Evolutionary conservation across 1,140 invertebrate genomes (phyloP), one percentile per base, ranked within the genome.

Genomic region (Hylaeus anthracinus): DNA sequence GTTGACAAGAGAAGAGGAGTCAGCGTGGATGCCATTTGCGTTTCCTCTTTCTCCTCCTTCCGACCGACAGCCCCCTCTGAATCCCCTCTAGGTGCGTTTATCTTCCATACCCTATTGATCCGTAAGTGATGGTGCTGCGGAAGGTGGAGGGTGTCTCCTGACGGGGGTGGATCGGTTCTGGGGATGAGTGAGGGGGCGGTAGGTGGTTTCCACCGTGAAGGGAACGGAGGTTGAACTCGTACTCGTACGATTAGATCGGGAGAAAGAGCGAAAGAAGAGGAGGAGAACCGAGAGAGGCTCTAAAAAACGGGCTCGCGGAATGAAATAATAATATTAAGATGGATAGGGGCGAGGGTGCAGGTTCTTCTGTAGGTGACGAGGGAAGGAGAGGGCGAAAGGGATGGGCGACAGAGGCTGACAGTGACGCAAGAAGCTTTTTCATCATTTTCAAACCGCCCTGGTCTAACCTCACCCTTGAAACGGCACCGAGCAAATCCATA

Each of bases 311-410:
- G 79, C 80, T 86, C 86, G 85, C 88, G 86, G 85, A 92, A 92
- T 92, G 90, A 90, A 92, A 91, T 92, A 91, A 92, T 92, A 92
- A 92, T 91, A 92, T 92, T 90, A 91, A 90, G 89, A 91, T 90
- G 90, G 88, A 91, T 89, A 87, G 89, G 84, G 85, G 61, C 85
- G 82, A 79, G 83, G 81, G 81, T 58, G 82, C 72, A 86, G 85
- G 88, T 86, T 89, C 85, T 85, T 89, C 88, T 88, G 86, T 84
- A 89, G 86, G 85, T 81, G 74, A 74, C 65, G 79, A 74, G 51
- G 55, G 41, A 53, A 71, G 61, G 58, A 60, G 71, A 78, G 26
- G 69, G 41, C 48, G 81, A 73, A 48, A 75, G 69, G 83, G 72
- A 77, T 26, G 56, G 74, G 37, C 74, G 76, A 77, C 72, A 69